These are phyloP conservation scores for Marisa cornuarietis DNA, from an alignment of 1,140 invertebrate genomes.

Conservation along the genomic window DNA sequence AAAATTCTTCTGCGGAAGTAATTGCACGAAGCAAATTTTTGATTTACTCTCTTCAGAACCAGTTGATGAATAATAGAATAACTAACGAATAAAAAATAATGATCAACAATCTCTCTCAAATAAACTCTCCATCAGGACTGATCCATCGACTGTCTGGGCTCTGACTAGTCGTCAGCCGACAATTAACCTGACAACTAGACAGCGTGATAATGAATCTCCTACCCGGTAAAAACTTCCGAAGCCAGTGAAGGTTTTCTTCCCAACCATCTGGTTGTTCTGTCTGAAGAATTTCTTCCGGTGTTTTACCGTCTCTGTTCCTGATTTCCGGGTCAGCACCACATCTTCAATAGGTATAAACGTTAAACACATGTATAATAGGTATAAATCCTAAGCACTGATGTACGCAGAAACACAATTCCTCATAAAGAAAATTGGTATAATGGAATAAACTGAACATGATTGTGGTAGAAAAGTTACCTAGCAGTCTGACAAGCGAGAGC, in stretches of 20 bases:
- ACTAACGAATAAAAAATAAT: too few relatives aligned
- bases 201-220: neutral
- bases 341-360: conserved; percentile 27
- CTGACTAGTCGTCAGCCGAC: neutral
- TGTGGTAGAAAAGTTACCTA: too few relatives aligned
- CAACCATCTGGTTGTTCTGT: conserved; percentile 50
- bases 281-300: conserved; percentile 50
- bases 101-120: too few relatives aligned
- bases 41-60: too few relatives aligned
- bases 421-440: too few relatives aligned
- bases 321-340: conserved; percentile 51
- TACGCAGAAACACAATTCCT: neutral
- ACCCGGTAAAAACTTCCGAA: conserved; percentile 58
- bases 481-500: too few relatives aligned
- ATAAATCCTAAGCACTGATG: conserved; percentile 4
- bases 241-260: conserved; percentile 58
- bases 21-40: too few relatives aligned
- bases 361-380: neutral
- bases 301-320: conserved; percentile 47
- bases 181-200: neutral
- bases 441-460: too few relatives aligned
- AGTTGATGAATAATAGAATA: too few relatives aligned
- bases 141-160: too few relatives aligned
- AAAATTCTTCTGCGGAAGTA: too few relatives aligned
- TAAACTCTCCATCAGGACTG: too few relatives aligned